Evolutionary conservation across 2,113 vertebrate species (phyloP).

Genomic region (Hippocampus zosterae): DNA sequence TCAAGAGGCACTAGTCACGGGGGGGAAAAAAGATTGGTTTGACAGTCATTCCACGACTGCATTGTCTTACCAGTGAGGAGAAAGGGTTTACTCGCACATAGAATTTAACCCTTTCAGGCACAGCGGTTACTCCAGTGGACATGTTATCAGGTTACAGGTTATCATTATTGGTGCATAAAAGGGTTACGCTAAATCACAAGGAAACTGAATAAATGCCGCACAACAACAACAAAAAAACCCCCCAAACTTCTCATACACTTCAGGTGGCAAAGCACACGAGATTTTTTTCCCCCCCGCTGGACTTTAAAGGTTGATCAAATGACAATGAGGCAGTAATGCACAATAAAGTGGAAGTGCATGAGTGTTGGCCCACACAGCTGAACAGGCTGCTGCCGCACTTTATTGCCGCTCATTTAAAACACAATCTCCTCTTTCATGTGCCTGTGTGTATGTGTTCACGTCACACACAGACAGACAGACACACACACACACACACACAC

Average conservation of each 20-base stretch:
- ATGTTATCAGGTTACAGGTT: too few species aligned
- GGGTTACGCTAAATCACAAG: too few species aligned
- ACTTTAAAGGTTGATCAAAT: conserved; percentile 2
- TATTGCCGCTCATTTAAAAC: conserved; percentile 50
- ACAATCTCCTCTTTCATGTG: conserved; percentile 53
- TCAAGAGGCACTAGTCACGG: too few species aligned
- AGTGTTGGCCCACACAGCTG: not conserved
- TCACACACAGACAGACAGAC: conserved; percentile 19
- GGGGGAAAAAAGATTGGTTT: too few species aligned
- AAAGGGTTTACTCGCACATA: too few species aligned
- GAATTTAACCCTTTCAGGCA: too few species aligned
- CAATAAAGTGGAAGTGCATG: conserved; percentile 1
- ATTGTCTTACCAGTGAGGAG: too few species aligned
- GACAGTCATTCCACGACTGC: too few species aligned
- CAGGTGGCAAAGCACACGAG: not conserved
- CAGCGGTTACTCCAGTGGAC: too few species aligned
- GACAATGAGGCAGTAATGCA: conserved; percentile 3
- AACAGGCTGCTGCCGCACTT: conserved; percentile 16
- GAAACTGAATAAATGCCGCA: too few species aligned
- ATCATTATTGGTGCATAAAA: too few species aligned
- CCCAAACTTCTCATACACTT: not conserved
- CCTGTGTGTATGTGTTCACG: conserved; percentile 15
- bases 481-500: conserved; percentile 8
- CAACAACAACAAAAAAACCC: too few species aligned
- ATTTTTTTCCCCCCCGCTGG: not conserved